phyloP scores from a whole-genome alignment of 2,797 vertebrate species.

The Arremon aurantiirostris region DNA sequence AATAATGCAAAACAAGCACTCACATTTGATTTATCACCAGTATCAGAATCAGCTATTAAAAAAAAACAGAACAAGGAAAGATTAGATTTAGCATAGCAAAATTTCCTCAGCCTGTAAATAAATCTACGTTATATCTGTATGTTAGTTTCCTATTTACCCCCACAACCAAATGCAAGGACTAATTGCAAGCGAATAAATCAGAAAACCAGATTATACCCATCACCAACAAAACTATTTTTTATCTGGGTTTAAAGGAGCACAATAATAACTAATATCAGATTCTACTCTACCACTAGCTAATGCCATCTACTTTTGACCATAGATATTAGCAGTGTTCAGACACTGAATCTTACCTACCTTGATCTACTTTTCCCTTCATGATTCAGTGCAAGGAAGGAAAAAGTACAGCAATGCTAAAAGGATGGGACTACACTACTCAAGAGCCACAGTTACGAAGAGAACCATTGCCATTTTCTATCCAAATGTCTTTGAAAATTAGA shows the following conservation, averaged over 20 bases:
- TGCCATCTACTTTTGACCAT: conserved; percentile 26
- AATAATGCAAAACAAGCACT: conserved; percentile 32
- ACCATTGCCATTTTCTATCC: neutral
- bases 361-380: conserved; percentile 2
- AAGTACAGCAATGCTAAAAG: conserved; percentile 39
- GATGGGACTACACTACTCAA: conserved; percentile 40
- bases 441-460: conserved; percentile 74
- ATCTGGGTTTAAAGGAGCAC: neutral
- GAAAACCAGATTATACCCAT: conserved; percentile 33
- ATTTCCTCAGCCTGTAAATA: neutral
- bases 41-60: conserved; percentile 65
- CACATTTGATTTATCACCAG: conserved; percentile 73
- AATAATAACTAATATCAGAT: neutral
- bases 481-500: conserved; percentile 9
- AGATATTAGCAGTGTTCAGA: neutral
- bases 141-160: conserved; percentile 25
- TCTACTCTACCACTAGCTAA: conserved; percentile 65
- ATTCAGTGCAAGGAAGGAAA: conserved; percentile 28
- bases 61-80: neutral
- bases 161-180: conserved; percentile 30
- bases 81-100: neutral
- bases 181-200: conserved; percentile 37
- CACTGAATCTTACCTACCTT: neutral
- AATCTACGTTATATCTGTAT: neutral
- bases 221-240: conserved; percentile 53